Conservation (phyloP, 2,113 vertebrate genomes). For the Ancistrus triradiatus region DNA sequence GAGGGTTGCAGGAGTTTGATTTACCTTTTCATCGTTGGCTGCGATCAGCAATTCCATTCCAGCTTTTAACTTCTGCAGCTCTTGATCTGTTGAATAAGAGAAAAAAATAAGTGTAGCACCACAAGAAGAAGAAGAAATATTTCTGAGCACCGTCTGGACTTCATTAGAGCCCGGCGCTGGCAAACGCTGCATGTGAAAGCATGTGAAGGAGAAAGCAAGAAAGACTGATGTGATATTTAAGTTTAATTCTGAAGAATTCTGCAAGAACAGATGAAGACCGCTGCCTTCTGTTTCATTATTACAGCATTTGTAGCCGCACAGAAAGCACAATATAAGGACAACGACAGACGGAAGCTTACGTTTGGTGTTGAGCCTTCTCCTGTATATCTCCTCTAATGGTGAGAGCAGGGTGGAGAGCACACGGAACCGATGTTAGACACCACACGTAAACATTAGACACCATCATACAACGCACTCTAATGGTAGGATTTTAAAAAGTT, state of each 20-base stretch:
- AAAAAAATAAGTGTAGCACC: background rate
- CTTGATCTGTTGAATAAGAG: constrained; percentile 79
- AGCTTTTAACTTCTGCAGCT: constrained; percentile 82
- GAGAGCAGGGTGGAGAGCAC: constrained; percentile 54
- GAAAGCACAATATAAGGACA: too few species aligned
- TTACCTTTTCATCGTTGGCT: constrained; percentile 93
- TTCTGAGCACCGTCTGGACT: background rate
- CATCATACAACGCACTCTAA: background rate
- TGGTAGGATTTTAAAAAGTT: too few species aligned
- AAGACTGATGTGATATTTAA: background rate
- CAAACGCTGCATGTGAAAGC: background rate
- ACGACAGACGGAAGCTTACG: constrained; percentile 74
- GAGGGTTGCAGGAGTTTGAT: background rate
- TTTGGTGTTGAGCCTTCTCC: constrained; percentile 81
- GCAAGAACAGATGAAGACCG: too few species aligned
- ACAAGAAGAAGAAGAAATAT: too few species aligned
- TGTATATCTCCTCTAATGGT: constrained; percentile 80
- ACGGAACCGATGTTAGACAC: constrained; percentile 67
- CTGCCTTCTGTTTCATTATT: too few species aligned
- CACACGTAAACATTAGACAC: constrained; percentile 28
- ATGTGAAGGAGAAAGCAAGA: background rate
- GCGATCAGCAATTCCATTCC: constrained; percentile 85
- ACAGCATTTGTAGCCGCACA: too few species aligned
- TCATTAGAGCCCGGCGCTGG: too few species aligned
- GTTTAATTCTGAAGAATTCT: too few species aligned